Conservation (phyloP, 2,888 invertebrate species). For the Zhuqinia jingwanae region DNA sequence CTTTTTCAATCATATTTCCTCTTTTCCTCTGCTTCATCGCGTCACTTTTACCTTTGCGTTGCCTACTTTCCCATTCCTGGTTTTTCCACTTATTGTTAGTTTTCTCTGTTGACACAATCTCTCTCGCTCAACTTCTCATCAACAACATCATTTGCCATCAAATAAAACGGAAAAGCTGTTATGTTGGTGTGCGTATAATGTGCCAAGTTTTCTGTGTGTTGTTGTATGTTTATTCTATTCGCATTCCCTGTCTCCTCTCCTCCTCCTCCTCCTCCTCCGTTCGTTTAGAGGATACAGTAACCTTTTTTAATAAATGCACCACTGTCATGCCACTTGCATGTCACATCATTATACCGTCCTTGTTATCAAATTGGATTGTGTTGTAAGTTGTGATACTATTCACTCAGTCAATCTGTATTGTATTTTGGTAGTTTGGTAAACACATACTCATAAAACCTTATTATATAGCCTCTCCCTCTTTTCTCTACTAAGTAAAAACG, state of each 20-base stretch:
- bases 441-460: not conserved
- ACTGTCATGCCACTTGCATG: constrained; percentile 43
- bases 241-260: not conserved
- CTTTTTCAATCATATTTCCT: constrained; percentile 13
- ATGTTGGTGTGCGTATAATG: not conserved
- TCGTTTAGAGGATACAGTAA: not conserved
- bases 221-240: constrained; percentile 35
- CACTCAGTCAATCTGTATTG: not conserved
- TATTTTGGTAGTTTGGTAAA: too few species aligned
- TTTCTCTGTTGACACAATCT: not conserved
- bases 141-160: constrained; percentile 41
- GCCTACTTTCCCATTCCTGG: not conserved
- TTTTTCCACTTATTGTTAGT: not conserved
- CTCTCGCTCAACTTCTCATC: constrained; percentile 17
- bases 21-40: not conserved
- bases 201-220: not conserved
- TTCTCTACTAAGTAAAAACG: not conserved
- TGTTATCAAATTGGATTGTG: constrained; percentile 31
- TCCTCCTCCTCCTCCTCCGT: not conserved
- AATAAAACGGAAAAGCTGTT: constrained; percentile 48
- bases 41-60: constrained; percentile 9
- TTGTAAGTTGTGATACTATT: constrained; percentile 1
- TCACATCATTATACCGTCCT: constrained; percentile 12
- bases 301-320: constrained; percentile 35
- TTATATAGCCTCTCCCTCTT: not conserved